Percentiles rank a stretch among this genome's conserved stretches.
Conservation (phyloP, 2,888 invertebrate species). For the Entomobrya multifasciata region DNA sequence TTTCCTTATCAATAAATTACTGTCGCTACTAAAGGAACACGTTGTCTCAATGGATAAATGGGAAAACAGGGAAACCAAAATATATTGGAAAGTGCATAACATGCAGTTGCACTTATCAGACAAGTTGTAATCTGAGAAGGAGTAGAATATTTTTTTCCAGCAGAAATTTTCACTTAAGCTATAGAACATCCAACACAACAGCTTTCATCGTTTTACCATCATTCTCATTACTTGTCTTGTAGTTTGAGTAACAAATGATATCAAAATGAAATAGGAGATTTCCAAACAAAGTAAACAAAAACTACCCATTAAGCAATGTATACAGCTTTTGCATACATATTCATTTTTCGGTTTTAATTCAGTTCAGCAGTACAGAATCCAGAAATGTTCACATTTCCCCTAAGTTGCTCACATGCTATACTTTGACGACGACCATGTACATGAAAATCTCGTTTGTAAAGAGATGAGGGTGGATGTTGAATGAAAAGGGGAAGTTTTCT, state of each 20-base stretch:
- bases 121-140: no score
- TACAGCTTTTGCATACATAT: neutral
- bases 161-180: neutral
- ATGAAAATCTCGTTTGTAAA: constrained; percentile 56
- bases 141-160: no score
- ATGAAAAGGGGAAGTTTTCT: constrained; percentile 51
- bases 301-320: constrained; percentile 26
- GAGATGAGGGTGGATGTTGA: constrained; percentile 4
- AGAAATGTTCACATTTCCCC: neutral
- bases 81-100: no score
- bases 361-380: no score
- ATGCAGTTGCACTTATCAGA: no score
- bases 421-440: constrained; percentile 35
- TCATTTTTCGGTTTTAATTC: neutral
- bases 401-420: no score
- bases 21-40: no score
- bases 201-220: constrained; percentile 17
- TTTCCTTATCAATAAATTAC: no score
- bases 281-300: neutral
- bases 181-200: neutral
- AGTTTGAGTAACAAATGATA: neutral
- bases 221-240: no score
- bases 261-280: constrained; percentile 35
- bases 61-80: no score
- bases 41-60: no score